A percentile compares a stretch with the other conserved stretches of the same genome.
Evolutionary conservation across 2,888 invertebrate species (phyloP).

Genomic region (Rhodophaea formosa): DNA sequence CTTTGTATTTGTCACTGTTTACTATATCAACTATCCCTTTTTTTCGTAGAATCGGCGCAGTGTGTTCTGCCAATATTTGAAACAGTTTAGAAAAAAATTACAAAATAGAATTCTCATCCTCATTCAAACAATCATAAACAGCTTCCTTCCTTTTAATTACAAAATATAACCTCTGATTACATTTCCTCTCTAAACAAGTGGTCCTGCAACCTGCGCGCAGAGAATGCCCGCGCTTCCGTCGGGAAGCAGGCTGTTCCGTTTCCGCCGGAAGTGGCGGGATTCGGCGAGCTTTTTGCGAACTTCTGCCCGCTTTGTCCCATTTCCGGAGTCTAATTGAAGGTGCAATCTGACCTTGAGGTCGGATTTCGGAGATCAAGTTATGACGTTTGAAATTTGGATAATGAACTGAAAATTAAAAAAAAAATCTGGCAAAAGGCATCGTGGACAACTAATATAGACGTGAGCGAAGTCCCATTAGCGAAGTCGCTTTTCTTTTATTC

Average conservation of each 20-base stretch:
- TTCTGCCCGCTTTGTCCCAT: slow-evolving; percentile 50
- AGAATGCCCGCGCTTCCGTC: slow-evolving; percentile 55
- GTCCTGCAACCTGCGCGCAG: slow-evolving; percentile 52
- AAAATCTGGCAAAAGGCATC: too few relatives aligned
- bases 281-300: slow-evolving; percentile 53
- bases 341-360: slow-evolving; percentile 72
- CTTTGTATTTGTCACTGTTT: too few relatives aligned
- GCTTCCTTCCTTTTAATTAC: slow-evolving; percentile 31
- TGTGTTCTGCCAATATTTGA: too few relatives aligned
- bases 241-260: slow-evolving; percentile 66
- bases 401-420: not conserved
- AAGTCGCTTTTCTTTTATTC: too few relatives aligned
- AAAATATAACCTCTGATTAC: slow-evolving; percentile 3
- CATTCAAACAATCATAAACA: too few relatives aligned
- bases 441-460: too few relatives aligned
- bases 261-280: slow-evolving; percentile 71
- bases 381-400: not conserved
- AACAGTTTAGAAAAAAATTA: too few relatives aligned
- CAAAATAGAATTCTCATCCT: too few relatives aligned
- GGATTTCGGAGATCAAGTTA: slow-evolving; percentile 40
- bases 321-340: slow-evolving; percentile 62
- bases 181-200: slow-evolving; percentile 14
- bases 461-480: too few relatives aligned
- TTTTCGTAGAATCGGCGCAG: too few relatives aligned
- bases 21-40: too few relatives aligned